Conservation (phyloP, 2,888 invertebrate genomes). For the Graphium colonna region DNA sequence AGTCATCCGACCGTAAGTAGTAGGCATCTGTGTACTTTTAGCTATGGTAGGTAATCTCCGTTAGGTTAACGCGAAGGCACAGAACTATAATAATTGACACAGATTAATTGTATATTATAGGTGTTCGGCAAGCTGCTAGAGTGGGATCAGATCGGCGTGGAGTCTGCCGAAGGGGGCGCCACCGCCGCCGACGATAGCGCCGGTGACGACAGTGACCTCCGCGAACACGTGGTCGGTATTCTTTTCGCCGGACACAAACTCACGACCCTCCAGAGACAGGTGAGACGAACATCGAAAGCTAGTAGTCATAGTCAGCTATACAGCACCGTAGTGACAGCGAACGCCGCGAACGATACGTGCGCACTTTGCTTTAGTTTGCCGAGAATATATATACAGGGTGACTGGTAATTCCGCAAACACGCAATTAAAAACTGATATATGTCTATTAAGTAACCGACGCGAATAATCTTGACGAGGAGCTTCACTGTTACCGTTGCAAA, state of each 20-base stretch:
- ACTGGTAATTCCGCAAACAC: no score
- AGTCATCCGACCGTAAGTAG: no score
- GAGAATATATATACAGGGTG: no score
- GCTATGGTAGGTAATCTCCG: no score
- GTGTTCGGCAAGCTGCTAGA: conserved; percentile 94
- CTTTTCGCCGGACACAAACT: conserved; percentile 95
- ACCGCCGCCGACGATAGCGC: conserved; percentile 44
- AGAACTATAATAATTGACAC: not conserved
- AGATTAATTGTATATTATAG: conserved; percentile 74
- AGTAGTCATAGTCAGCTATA: not conserved
- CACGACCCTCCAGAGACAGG: conserved; percentile 95
- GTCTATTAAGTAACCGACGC: no score
- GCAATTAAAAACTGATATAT: no score
- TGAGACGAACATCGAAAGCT: no score
- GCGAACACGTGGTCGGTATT: conserved; percentile 98
- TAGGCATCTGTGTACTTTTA: no score
- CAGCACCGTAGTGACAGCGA: not conserved
- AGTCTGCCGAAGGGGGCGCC: conserved; percentile 79
- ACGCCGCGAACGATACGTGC: no score
- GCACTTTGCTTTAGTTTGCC: no score
- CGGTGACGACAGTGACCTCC: conserved; percentile 82
- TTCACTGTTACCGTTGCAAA: no score
- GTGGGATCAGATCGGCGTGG: conserved; percentile 74
- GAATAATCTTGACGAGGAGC: no score
- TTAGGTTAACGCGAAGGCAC: not conserved